Conservation (phyloP, 1,140 invertebrate genomes). For the Leptinotarsa texana region DNA sequence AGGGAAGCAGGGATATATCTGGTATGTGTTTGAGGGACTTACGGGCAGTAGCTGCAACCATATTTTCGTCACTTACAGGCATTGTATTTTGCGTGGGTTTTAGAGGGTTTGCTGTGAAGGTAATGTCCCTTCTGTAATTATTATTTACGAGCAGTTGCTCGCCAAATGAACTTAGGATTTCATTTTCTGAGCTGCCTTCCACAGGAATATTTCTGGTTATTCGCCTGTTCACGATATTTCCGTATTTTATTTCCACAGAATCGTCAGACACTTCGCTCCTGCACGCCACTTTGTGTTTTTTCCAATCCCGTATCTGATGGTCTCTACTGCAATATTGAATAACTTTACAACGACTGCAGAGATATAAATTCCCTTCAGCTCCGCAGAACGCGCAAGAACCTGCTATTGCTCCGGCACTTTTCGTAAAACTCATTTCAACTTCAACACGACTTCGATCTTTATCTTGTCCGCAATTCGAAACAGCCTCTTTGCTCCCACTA, state of each 20-base stretch:
- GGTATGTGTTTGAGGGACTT: conserved; percentile 54
- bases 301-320: conserved; percentile 78
- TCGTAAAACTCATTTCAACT: conserved; percentile 40
- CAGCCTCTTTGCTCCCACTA: background rate
- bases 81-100: conserved; percentile 54
- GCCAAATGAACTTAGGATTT: conserved; percentile 61
- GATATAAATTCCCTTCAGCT: conserved; percentile 66
- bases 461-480: background rate
- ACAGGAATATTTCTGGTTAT: conserved; percentile 46
- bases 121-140: conserved; percentile 51
- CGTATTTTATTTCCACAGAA: conserved; percentile 37
- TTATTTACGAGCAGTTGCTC: conserved; percentile 49
- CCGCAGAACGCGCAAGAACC: conserved; percentile 69
- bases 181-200: conserved; percentile 71
- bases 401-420: conserved; percentile 10
- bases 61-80: conserved; percentile 54
- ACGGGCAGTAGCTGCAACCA: conserved; percentile 51
- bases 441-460: background rate
- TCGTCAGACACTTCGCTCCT: conserved; percentile 27
- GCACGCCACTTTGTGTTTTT: conserved; percentile 68
- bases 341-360: conserved; percentile 71
- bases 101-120: conserved; percentile 49
- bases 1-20: conserved; percentile 55
- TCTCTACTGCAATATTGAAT: conserved; percentile 73
- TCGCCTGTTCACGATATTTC: conserved; percentile 27